phyloP scores from a whole-genome alignment of 2,888 invertebrate genomes.

The Microctonus brassicae region DNA sequence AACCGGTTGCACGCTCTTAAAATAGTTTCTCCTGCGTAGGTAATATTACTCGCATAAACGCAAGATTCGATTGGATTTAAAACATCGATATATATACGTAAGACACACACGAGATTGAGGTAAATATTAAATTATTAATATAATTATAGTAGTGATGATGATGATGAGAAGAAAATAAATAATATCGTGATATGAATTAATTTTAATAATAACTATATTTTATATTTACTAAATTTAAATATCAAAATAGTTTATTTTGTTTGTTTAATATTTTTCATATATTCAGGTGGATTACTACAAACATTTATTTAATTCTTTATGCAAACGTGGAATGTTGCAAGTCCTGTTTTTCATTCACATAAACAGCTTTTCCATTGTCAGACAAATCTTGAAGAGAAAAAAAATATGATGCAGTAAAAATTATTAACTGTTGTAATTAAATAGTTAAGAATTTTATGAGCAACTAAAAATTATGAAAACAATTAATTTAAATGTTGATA shows the following conservation, averaged over 20 bases:
- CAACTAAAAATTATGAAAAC: no score
- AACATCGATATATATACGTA: slow-evolving; percentile 32
- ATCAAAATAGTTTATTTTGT: no score
- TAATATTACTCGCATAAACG: slow-evolving; percentile 39
- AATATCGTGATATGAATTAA: not conserved
- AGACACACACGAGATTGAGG: not conserved
- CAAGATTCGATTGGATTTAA: slow-evolving; percentile 31
- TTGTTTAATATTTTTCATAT: not conserved
- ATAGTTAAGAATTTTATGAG: no score
- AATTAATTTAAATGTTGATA: no score
- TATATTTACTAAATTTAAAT: no score
- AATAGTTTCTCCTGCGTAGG: slow-evolving; percentile 58
- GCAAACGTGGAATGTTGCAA: not conserved
- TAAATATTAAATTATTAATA: slow-evolving; percentile 25
- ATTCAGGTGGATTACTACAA: no score
- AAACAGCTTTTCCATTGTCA: not conserved
- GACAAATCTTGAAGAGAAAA: no score
- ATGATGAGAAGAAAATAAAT: no score
- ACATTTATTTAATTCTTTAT: no score
- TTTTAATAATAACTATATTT: not conserved
- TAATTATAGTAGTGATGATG: no score
- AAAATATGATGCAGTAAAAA: no score
- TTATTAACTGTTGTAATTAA: no score
- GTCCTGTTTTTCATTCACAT: not conserved
- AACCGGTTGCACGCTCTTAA: slow-evolving; percentile 60